Conservation (phyloP, 2,888 invertebrate genomes). For the Lymantria monacha region DNA sequence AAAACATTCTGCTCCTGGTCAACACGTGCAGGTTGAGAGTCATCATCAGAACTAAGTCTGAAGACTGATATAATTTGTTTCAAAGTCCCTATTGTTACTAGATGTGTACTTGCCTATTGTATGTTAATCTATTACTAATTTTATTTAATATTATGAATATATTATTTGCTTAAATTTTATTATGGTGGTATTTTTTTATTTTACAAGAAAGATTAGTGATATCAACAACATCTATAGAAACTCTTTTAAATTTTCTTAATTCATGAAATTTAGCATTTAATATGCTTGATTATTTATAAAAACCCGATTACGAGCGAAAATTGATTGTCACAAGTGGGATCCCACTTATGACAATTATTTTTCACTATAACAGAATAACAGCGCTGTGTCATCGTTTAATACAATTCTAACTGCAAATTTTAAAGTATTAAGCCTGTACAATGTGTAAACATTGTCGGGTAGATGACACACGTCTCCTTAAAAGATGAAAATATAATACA, state of each 20-base stretch:
- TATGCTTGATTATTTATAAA: too few relatives aligned
- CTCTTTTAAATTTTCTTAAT: background rate
- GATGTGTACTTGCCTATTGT: conserved; percentile 59
- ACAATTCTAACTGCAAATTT: too few relatives aligned
- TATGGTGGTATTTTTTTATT: conserved; percentile 6
- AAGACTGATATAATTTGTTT: conserved; percentile 37
- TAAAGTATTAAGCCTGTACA: too few relatives aligned
- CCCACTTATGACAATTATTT: too few relatives aligned
- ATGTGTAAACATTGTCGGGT: too few relatives aligned
- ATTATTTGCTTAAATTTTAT: background rate
- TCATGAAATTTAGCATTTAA: too few relatives aligned
- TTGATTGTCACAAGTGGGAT: too few relatives aligned
- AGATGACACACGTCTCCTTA: too few relatives aligned
- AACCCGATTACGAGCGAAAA: too few relatives aligned
- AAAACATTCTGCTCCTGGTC: conserved; percentile 76
- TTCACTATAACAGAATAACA: too few relatives aligned
- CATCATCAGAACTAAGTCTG: conserved; percentile 58
- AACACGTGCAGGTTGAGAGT: conserved; percentile 62
- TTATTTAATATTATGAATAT: conserved; percentile 27
- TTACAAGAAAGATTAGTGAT: conserved; percentile 15
- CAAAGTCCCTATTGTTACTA: conserved; percentile 59
- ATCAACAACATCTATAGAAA: background rate
- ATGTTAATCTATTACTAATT: conserved; percentile 32
- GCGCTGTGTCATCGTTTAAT: too few relatives aligned
- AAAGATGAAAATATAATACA: too few relatives aligned